Evolutionary conservation across 2,888 invertebrate genomes (phyloP).

Genomic region (Fragum fragum): DNA sequence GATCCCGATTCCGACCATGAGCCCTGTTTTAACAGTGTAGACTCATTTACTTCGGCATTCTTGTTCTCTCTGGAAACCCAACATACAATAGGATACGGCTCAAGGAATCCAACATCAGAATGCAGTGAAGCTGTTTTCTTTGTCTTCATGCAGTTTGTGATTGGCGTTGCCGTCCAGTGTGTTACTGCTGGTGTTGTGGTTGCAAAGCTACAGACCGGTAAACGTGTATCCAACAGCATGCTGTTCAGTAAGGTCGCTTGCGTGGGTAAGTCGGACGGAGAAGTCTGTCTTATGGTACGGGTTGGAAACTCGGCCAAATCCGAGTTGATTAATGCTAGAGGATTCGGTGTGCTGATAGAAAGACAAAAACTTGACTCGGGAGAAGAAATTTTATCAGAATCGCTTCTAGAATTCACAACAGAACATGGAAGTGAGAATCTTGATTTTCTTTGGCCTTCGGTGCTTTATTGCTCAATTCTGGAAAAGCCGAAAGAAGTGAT

Average conservation of each 20-base stretch:
- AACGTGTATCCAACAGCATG: constrained; percentile 97
- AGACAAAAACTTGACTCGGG: constrained; percentile 93
- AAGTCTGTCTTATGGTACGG: constrained; percentile 85
- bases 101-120: constrained; percentile 94
- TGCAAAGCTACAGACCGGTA: constrained; percentile 97
- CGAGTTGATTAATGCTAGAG: constrained; percentile 92
- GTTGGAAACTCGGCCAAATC: constrained; percentile 86
- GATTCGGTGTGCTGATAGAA: constrained; percentile 96
- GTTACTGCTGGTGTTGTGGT: constrained; percentile 94
- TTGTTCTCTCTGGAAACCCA: constrained; percentile 98
- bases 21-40: constrained; percentile 90
- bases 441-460: constrained; percentile 97
- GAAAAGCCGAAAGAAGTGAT: constrained; percentile 89
- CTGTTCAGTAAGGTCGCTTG: constrained; percentile 97
- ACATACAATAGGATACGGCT: constrained; percentile 97
- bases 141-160: constrained; percentile 96
- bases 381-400: constrained; percentile 96
- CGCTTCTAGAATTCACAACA: constrained; percentile 96
- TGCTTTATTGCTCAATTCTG: constrained; percentile 87
- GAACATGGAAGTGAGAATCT: constrained; percentile 96
- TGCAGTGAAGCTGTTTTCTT: constrained; percentile 96
- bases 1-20: constrained; percentile 65
- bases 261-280: constrained; percentile 89
- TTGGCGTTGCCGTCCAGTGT: constrained; percentile 92
- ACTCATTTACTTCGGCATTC: constrained; percentile 96